Percentiles rank a stretch among this genome's conserved stretches.
Evolutionary conservation across 2,113 vertebrate genomes (phyloP).

Genomic region (Stercorarius parasiticus): DNA sequence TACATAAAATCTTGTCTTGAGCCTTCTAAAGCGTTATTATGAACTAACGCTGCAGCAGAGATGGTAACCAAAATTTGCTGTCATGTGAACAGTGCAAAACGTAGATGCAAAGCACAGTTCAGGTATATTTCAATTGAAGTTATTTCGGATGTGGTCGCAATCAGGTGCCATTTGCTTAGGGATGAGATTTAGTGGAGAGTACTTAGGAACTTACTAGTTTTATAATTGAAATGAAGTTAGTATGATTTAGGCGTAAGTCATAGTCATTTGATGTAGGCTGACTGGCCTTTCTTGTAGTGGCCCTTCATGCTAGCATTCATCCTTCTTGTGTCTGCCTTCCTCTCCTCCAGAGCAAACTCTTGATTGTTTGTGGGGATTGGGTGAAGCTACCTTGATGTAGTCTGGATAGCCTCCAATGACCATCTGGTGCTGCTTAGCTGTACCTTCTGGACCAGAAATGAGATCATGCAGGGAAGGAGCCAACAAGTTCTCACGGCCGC

Average conservation of each 20-base stretch:
- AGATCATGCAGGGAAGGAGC: neutral
- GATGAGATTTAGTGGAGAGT: neutral
- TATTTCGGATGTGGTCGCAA: neutral
- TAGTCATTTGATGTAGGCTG: neutral
- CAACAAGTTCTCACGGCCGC: neutral
- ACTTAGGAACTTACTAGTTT: neutral
- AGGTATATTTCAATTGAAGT: neutral
- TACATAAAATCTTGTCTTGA: neutral
- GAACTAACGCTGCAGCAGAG: neutral
- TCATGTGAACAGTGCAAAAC: neutral
- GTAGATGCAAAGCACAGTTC: neutral
- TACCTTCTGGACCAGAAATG: neutral
- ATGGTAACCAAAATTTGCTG: neutral
- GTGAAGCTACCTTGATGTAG: slow-evolving; percentile 12
- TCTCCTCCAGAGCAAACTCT: neutral
- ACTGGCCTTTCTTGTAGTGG: neutral
- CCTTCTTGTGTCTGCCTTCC: neutral
- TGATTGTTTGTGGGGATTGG: neutral
- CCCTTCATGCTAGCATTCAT: neutral
- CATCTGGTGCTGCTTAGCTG: slow-evolving; percentile 36
- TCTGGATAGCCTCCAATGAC: neutral
- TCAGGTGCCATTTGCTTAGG: neutral
- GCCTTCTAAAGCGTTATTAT: neutral
- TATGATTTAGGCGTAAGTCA: neutral
- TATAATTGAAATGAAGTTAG: neutral